phyloP scores from a whole-genome alignment of 2,888 invertebrate species.

The Stenurella melanura region DNA sequence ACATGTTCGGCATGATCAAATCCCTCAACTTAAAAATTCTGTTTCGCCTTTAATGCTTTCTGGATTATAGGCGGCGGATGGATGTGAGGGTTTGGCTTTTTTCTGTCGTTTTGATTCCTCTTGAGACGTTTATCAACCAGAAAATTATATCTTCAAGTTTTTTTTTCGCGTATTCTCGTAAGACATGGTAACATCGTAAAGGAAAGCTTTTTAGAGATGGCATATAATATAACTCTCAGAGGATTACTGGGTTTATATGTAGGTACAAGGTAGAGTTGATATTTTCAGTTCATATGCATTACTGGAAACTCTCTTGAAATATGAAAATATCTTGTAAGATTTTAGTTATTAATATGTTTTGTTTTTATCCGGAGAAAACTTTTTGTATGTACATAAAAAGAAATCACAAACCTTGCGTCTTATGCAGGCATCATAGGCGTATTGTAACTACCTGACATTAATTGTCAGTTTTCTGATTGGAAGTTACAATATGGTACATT shows the following conservation, averaged over 20 bases:
- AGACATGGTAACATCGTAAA: background rate
- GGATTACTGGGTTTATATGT: background rate
- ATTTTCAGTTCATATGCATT: background rate
- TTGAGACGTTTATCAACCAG: slow-evolving; percentile 27
- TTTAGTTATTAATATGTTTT: background rate
- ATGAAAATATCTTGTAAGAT: background rate
- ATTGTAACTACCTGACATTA: too few relatives aligned
- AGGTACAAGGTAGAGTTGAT: background rate
- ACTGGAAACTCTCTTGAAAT: too few relatives aligned
- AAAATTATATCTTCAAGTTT: slow-evolving; percentile 24
- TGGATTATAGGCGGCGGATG: background rate
- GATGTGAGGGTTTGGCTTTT: background rate
- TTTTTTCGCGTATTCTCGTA: background rate
- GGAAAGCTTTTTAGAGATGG: background rate
- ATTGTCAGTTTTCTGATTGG: too few relatives aligned
- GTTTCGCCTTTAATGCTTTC: slow-evolving; percentile 4
- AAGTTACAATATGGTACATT: too few relatives aligned
- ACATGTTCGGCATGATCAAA: slow-evolving; percentile 9
- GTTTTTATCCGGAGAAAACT: too few relatives aligned
- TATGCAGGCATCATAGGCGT: too few relatives aligned
- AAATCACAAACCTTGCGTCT: too few relatives aligned
- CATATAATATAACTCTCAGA: background rate
- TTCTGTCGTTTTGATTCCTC: background rate
- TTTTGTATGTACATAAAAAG: too few relatives aligned
- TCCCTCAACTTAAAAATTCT: slow-evolving; percentile 17